Evolutionary conservation across 2,113 vertebrate species (phyloP).

Genomic region (Brienomyrus longianalis): DNA sequence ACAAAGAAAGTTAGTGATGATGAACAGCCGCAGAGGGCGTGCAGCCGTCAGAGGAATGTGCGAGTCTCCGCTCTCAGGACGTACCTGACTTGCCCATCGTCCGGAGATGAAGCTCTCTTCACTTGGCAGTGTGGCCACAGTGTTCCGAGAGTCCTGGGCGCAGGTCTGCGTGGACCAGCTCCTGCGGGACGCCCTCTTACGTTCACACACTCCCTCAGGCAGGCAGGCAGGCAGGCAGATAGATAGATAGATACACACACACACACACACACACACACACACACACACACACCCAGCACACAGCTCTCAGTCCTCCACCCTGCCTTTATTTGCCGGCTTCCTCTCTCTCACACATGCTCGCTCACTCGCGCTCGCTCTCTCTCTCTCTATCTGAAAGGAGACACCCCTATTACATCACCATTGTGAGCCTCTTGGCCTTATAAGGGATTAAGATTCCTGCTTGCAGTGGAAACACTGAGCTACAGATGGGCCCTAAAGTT

Average conservation of each 20-base stretch:
- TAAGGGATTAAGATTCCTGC: constrained; percentile 35
- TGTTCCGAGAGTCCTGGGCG: not conserved
- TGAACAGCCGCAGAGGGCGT: not conserved
- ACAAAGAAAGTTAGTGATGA: not conserved
- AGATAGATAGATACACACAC: not conserved
- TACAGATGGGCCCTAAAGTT: not conserved
- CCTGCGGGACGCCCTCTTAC: not conserved
- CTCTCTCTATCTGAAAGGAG: constrained; percentile 33
- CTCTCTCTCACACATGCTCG: not conserved
- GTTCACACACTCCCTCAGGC: not conserved
- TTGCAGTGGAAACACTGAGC: constrained; percentile 21
- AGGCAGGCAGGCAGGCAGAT: not conserved
- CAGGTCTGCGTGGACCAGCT: not conserved
- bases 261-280: not conserved
- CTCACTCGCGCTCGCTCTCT: constrained; percentile 22
- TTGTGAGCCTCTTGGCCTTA: constrained; percentile 46
- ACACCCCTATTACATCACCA: constrained; percentile 51
- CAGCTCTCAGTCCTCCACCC: not conserved
- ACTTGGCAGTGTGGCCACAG: not conserved
- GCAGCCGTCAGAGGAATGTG: not conserved
- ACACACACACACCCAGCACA: not conserved
- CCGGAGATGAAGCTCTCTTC: constrained; percentile 25
- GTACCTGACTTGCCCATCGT: constrained; percentile 69
- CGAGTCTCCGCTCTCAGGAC: constrained; percentile 17
- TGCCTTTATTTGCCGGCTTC: not conserved